A percentile compares a stretch with the other conserved stretches of the same genome.
phyloP scores from a whole-genome alignment of 2,888 invertebrate species.

The Nebria brevicollis region DNA sequence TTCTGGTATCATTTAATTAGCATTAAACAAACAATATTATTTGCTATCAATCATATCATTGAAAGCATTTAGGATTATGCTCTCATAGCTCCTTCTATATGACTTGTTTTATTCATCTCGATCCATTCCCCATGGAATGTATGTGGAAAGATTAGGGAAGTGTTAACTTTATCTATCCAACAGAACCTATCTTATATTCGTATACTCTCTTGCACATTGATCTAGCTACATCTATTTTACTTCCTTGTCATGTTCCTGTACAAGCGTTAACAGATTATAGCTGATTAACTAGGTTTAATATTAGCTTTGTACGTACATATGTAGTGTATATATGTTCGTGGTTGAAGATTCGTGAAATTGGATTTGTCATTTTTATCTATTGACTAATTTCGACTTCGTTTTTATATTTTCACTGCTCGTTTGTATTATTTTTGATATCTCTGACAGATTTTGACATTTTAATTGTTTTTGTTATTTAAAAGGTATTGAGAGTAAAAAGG shows the following conservation, averaged over 20 bases:
- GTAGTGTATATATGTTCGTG: not conserved
- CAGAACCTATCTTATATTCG: constrained; percentile 26
- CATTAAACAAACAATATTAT: not conserved
- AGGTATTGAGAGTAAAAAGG: no score
- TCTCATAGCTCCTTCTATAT: not conserved
- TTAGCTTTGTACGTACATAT: constrained; percentile 25
- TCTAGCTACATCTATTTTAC: not conserved
- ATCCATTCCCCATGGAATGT: constrained; percentile 20
- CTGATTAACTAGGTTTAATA: constrained; percentile 43
- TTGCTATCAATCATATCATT: not conserved
- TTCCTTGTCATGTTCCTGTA: constrained; percentile 10
- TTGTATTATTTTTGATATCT: not conserved
- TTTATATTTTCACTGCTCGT: not conserved
- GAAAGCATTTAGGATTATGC: not conserved
- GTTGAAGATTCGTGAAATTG: not conserved
- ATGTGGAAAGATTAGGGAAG: constrained; percentile 44
- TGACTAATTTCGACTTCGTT: not conserved
- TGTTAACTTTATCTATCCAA: constrained; percentile 41
- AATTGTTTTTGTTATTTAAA: no score
- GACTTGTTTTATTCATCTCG: constrained; percentile 17
- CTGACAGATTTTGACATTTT: no score
- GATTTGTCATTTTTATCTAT: not conserved
- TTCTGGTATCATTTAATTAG: not conserved
- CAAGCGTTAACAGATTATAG: constrained; percentile 35
- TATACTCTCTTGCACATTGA: not conserved